Evolutionary conservation across 2,888 invertebrate genomes (phyloP).

Genomic region (Drosophila subquinaria): DNA sequence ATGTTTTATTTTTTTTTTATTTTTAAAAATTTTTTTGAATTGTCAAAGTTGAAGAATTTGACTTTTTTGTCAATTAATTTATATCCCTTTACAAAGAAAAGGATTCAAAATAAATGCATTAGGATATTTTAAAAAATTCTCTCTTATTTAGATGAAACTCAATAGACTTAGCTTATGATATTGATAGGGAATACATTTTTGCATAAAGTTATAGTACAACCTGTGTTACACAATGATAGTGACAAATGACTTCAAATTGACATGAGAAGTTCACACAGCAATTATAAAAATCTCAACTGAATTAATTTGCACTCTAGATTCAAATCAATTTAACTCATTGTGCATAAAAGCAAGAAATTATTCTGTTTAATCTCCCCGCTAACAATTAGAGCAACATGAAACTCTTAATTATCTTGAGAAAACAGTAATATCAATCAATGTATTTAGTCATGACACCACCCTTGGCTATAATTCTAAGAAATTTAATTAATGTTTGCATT

Average conservation of each 20-base stretch:
- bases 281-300: neutral
- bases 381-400: neutral
- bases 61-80: too few relatives aligned
- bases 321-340: neutral
- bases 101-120: too few relatives aligned
- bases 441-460: neutral
- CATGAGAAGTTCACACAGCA: neutral
- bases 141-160: too few relatives aligned
- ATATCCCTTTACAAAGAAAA: too few relatives aligned
- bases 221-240: neutral
- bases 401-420: neutral
- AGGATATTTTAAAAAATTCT: too few relatives aligned
- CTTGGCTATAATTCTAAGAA: slow-evolving; percentile 2
- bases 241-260: neutral
- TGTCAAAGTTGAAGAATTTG: too few relatives aligned
- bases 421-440: slow-evolving; percentile 1
- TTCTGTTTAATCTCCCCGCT: neutral
- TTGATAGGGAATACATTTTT: too few relatives aligned
- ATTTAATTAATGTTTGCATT: slow-evolving; percentile 51
- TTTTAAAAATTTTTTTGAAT: too few relatives aligned
- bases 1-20: too few relatives aligned
- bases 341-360: neutral
- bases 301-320: neutral
- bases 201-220: too few relatives aligned
- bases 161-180: too few relatives aligned